phyloP scores from a whole-genome alignment of 2,888 invertebrate species.

The Sesia bembeciformis region DNA sequence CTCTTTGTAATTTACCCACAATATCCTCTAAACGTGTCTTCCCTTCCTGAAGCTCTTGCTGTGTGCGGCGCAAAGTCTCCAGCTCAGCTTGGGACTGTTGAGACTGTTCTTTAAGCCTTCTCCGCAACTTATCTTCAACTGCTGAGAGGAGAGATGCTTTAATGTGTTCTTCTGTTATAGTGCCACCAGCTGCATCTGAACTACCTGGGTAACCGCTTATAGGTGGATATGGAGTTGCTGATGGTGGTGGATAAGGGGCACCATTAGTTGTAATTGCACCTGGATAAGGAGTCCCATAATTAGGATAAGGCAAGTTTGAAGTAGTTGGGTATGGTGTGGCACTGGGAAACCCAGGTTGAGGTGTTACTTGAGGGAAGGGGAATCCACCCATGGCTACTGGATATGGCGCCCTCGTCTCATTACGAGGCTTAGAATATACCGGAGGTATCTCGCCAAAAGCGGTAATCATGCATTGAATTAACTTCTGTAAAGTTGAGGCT shows the following conservation, averaged over 20 bases:
- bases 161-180: constrained; percentile 97
- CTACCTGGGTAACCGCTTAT: constrained; percentile 32
- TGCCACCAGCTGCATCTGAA: constrained; percentile 76
- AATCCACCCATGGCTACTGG: constrained; percentile 63
- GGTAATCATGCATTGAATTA: constrained; percentile 92
- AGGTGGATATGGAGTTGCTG: constrained; percentile 41
- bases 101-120: constrained; percentile 90
- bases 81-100: constrained; percentile 94
- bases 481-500: constrained; percentile 87
- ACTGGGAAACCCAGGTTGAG: constrained; percentile 44
- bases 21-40: constrained; percentile 87
- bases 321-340: constrained; percentile 57
- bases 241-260: constrained; percentile 28
- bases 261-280: constrained; percentile 44
- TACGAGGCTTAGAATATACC: constrained; percentile 85
- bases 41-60: constrained; percentile 89
- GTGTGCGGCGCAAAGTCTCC: constrained; percentile 89
- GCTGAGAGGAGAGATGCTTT: constrained; percentile 94
- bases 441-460: constrained; percentile 97
- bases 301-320: constrained; percentile 68
- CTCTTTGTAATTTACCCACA: constrained; percentile 82
- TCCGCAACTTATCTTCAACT: constrained; percentile 93
- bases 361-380: constrained; percentile 43
- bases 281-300: constrained; percentile 56
- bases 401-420: constrained; percentile 75